These are phyloP conservation scores for Eudemis profundana DNA, from an alignment of 2,888 invertebrate genomes.

Conservation along the genomic window DNA sequence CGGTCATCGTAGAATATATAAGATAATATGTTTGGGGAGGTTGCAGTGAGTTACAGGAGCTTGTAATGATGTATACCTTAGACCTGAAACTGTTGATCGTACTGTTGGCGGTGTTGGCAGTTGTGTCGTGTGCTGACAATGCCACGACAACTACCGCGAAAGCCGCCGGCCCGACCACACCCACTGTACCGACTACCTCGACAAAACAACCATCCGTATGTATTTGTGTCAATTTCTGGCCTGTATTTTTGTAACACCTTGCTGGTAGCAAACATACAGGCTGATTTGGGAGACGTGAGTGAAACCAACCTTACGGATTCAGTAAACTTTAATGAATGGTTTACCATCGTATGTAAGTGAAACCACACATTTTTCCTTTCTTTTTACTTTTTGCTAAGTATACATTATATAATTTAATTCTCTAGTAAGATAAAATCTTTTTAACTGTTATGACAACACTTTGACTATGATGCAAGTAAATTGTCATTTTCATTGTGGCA, in stretches of 20 bases:
- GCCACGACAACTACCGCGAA: neutral
- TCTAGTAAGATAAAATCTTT: too few species aligned
- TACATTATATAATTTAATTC: too few species aligned
- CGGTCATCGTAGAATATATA: slow-evolving; percentile 22
- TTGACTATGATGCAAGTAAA: too few species aligned
- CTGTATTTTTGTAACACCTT: too few species aligned
- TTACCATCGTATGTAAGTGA: too few species aligned
- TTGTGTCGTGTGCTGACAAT: slow-evolving; percentile 5
- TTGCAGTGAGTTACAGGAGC: neutral
- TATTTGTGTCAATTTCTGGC: neutral
- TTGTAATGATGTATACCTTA: slow-evolving; percentile 12
- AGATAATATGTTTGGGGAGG: neutral
- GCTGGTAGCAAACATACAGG: too few species aligned
- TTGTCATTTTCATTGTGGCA: too few species aligned
- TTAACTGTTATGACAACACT: too few species aligned
- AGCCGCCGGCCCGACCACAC: neutral
- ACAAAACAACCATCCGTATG: slow-evolving; percentile 6
- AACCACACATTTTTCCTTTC: neutral
- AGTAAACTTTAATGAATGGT: too few species aligned
- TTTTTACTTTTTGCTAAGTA: too few species aligned
- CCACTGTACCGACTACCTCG: neutral
- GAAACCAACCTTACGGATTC: too few species aligned
- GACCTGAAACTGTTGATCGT: slow-evolving; percentile 13
- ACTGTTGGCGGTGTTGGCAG: neutral
- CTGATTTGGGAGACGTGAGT: too few species aligned